Evolutionary conservation across 2,113 vertebrate species (phyloP), one percentile per base, ranked within the genome.

Genomic region (Dryoscopus gambensis): DNA sequence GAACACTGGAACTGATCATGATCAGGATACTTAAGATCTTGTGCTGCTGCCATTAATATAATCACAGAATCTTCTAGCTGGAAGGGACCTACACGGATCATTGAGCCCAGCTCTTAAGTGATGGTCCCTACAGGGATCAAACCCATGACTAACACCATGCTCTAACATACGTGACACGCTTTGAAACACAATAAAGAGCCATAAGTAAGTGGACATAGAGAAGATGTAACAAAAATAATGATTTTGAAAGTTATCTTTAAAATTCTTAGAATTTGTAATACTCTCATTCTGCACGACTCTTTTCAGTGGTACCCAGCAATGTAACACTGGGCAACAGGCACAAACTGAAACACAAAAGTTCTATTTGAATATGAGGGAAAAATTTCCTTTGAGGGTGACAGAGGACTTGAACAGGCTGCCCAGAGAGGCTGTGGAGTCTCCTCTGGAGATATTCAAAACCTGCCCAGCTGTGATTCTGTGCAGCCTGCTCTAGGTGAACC

Each of bases 191-290:
- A 42, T 8, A 35, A 46, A 82, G 31, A 55, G 47, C 24, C 49
- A 75, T 11, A 13, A 59, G 2, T 25, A 83, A 30, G 27, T 0
- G 6, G 13, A 55, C 16, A 24, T 0, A 15, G 5, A 44, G 10
- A 92, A 49, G 7, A 42, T 2, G 3, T 3, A 69, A 75, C 31
- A 74, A 76, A 53, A 59, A 37, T 1, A 27, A 24, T 25, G 35
- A 64, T 42, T 44, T n/a, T 37, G 24, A 11, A 85, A 87, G 28
- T 18, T 21, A 5, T 20, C 42, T 53, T 59, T 9, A 64, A 60
- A 60, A 64, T 15, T 37, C 49, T 63, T 27, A 9, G 6, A 52
- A 50, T 23, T 3, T 40, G 4, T 21, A 70, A 62, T 22, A 31
- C 8, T 44, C 20, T 42, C 17, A 70, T 39, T 31, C 19, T 67